Evolutionary conservation across 2,797 vertebrate genomes (phyloP), one percentile per base, ranked within the genome.

Genomic region (Pipistrellus pipistrellus): DNA sequence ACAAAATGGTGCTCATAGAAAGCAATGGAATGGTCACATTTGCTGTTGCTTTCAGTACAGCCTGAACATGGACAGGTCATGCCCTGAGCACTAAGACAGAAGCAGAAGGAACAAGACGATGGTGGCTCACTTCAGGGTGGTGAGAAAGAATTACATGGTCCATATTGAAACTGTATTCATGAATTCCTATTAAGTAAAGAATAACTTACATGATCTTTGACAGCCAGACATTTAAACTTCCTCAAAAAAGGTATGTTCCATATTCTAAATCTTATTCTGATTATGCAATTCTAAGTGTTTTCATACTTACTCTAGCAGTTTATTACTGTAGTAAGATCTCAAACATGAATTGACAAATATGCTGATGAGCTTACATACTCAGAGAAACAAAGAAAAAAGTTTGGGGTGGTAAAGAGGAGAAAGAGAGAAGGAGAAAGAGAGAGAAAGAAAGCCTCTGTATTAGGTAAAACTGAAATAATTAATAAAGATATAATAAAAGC

Each of bases 401-500:
- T 20, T 51, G 41, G 6, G 0, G 12, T 11, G 18, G 51, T 30
- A 64, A 12, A 62, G 13, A 25, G 46, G 7, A 64, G 12, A 7
- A n/a, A 20, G 41, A 59, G 11, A 8, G 9, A 18, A 3, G 0
- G 6, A 44, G 44, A 44, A 32, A 17, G 44, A 27, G 11, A 62
- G 20, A 30, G 3, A 78, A 8, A 82, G 12, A 35, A 10, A 71
- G 8, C 3, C 21, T 73, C 69, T 80, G 4, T 35, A 46, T 57
- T 41, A 72, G 41, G 35, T 83, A 88, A 83, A 95, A 92, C 13
- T 69, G 21, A 71, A 88, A 78, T 75, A 53, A 86, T 88, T 88
- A 84, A 72, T 51, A 71, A 80, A 73, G 21, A 83, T 71, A 20
- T 57, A 72, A 95, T 73, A 59, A 85, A 95, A 51, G 18, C 8